Base-by-base conservation (phyloP, 2,797 vertebrate genomes). In the Peromyscus eremicus region DNA sequence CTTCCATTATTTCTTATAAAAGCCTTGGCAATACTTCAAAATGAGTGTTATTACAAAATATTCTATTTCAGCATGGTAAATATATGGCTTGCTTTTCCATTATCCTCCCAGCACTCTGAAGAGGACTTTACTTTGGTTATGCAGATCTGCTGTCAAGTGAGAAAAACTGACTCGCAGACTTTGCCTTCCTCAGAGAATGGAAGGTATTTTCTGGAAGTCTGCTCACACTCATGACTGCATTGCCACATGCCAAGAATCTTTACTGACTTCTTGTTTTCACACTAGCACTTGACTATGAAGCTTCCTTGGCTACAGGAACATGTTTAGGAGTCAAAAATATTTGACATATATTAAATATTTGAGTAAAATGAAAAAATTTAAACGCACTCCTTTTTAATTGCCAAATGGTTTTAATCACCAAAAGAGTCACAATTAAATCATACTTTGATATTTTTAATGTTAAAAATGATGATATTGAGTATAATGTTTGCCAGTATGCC, bases 21-120 rank as follows among this genome's bases (percentile, higher is more conserved):
- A 98, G 95, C 94, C 80, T 97, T 97, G 93, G 95, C 93, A 98
- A 83, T 98, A 94, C 77, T 98, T 98, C 97, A 98, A 94, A 97
- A 96, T 96, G 91, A 98, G 71, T 97, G n/a, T 98, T 98, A 98
- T 98, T 98, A 97, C 64, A 97, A 97, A 98, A 95, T 90, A 97
- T 98, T 98, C 94, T 95, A 93, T 98, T 98, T 97, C 82, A 95
- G 75, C 64, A 94, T 73, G 81, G 94, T 96, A 98, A 98, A 98
- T 95, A 97, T 84, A 97, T 98, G 95, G 86, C 92, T 97, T 98
- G 97, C 49, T 96, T 97, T 97, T 89, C 37, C 73, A 92, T 97
- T 98, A 94, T 92, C 79, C 89, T 97, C 96, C 95, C 57, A 79
- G 66, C 27, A 97, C 80, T 97, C 76, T 79, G 93, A 97, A 97